Conservation (phyloP, 2,113 vertebrate genomes). For the Proterorhinus semilunaris region DNA sequence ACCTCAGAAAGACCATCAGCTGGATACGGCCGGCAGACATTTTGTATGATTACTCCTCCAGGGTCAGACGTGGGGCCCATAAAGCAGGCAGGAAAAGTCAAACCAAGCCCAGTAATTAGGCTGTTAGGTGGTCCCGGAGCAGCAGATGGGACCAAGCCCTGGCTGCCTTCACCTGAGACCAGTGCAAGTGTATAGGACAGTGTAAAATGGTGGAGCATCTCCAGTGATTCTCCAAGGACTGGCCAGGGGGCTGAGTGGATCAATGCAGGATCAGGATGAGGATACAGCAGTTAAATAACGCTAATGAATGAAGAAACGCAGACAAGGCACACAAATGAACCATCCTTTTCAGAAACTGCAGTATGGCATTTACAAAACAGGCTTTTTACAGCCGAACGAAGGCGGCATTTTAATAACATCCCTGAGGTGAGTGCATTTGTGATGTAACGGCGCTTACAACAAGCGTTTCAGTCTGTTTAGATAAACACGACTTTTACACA, state of each 20-base stretch:
- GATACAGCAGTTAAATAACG: constrained; percentile 8
- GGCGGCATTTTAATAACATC: constrained; percentile 37
- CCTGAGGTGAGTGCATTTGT: constrained; percentile 34
- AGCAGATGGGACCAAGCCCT: constrained; percentile 60
- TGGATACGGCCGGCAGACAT: constrained; percentile 58
- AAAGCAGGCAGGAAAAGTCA: constrained; percentile 34
- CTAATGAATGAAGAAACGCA: constrained; percentile 14
- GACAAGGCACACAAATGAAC: constrained; percentile 17
- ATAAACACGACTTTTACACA: neutral
- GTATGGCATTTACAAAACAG: constrained; percentile 31
- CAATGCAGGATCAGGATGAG: constrained; percentile 30
- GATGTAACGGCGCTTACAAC: constrained; percentile 37
- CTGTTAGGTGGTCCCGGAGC: constrained; percentile 55
- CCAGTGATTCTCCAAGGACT: constrained; percentile 27
- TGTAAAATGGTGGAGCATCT: constrained; percentile 54
- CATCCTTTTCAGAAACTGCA: constrained; percentile 13
- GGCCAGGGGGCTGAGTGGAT: constrained; percentile 28
- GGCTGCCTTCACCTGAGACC: constrained; percentile 46
- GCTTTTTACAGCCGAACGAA: constrained; percentile 32
- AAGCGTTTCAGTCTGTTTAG: constrained; percentile 17
- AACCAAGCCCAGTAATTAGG: constrained; percentile 45
- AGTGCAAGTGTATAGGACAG: constrained; percentile 21
- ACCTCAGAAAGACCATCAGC: constrained; percentile 48
- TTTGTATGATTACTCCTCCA: constrained; percentile 48
- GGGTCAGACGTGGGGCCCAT: constrained; percentile 50